Evolutionary conservation across 1,140 invertebrate genomes (phyloP).

Genomic region (Armadillidium nasatum): DNA sequence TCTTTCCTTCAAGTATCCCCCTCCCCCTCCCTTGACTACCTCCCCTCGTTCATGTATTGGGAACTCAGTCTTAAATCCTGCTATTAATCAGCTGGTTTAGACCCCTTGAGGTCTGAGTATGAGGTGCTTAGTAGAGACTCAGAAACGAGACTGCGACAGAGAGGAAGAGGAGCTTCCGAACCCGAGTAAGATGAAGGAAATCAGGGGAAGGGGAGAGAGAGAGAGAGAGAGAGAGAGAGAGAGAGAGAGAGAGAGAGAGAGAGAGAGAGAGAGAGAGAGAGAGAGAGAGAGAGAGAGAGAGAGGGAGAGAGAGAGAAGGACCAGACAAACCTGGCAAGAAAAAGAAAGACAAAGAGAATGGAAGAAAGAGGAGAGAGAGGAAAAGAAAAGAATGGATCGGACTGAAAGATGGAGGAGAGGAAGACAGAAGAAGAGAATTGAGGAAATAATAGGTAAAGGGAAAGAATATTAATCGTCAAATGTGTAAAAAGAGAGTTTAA

Average conservation of each 20-base stretch:
- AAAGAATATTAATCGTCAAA: too few relatives aligned
- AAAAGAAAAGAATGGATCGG: too few relatives aligned
- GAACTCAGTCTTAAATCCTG: not conserved
- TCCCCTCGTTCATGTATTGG: not conserved
- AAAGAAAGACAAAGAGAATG: too few relatives aligned
- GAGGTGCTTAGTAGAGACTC: not conserved
- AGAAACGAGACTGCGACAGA: not conserved
- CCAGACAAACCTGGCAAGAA: too few relatives aligned
- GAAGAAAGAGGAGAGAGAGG: too few relatives aligned
- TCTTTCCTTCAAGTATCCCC: too few relatives aligned
- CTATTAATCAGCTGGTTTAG: not conserved
- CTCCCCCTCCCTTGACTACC: not conserved
- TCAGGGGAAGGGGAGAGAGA: not conserved
- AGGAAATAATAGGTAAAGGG: too few relatives aligned
- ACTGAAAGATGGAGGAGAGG: too few relatives aligned
- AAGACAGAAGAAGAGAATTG: too few relatives aligned
- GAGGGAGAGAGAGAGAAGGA: not conserved
- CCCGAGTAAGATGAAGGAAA: not conserved
- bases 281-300: not conserved
- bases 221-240: constrained; percentile 11
- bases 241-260: not conserved
- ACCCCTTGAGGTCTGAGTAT: constrained; percentile 2
- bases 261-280: not conserved
- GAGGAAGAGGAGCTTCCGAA: not conserved
- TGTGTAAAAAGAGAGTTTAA: too few relatives aligned